Percentiles rank a stretch among this genome's conserved stretches.
phyloP scores from a whole-genome alignment of 2,113 vertebrate species.

The Crotalus tigris region DNA sequence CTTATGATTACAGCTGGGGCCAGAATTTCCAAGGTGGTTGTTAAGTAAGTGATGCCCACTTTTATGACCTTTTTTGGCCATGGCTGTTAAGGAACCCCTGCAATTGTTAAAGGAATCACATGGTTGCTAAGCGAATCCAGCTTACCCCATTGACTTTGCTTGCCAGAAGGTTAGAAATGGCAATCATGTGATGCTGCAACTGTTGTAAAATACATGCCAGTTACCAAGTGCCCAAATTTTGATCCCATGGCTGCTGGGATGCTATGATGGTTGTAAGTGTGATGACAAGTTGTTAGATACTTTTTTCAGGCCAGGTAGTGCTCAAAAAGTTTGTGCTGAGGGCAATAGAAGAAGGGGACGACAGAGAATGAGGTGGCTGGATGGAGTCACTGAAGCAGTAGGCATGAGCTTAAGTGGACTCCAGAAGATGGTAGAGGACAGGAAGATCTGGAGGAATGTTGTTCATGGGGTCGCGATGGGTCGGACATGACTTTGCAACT shows the following conservation, averaged over 20 bases:
- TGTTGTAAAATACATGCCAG: not conserved
- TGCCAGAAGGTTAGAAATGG: not conserved
- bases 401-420: too few relatives aligned
- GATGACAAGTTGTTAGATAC: too few relatives aligned
- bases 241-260: not conserved
- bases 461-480: too few relatives aligned
- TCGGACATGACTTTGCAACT: too few relatives aligned
- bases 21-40: not conserved
- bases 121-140: not conserved
- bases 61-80: not conserved
- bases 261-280: too few relatives aligned
- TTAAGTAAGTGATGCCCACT: not conserved
- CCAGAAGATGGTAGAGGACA: too few relatives aligned
- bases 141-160: not conserved
- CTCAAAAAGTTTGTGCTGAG: too few relatives aligned
- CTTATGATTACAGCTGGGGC: not conserved
- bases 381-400: too few relatives aligned
- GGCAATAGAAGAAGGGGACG: too few relatives aligned
- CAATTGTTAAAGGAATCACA: not conserved
- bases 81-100: not conserved
- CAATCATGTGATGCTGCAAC: not conserved
- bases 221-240: not conserved
- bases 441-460: too few relatives aligned
- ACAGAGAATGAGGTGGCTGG: too few relatives aligned
- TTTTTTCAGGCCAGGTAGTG: too few relatives aligned